Conservation (phyloP, 2,888 invertebrate genomes). For the Mesodorylaimus sp. region DNA sequence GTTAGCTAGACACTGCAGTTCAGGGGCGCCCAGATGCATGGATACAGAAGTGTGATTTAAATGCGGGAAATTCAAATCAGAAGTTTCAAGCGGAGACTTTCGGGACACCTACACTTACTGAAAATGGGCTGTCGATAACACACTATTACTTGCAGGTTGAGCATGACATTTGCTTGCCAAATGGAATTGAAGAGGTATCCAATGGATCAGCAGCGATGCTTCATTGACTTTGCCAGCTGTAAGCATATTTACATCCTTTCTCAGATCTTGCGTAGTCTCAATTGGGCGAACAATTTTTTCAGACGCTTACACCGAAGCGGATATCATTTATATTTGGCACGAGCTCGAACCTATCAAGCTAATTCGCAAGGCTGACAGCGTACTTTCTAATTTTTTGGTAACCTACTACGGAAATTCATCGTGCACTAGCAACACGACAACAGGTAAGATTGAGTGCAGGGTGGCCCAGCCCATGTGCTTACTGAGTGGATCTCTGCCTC, state of each 20-base stretch:
- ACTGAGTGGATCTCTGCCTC: too few relatives aligned
- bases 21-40: too few relatives aligned
- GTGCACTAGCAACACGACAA: conserved; percentile 87
- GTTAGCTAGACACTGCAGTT: too few relatives aligned
- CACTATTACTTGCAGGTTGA: conserved; percentile 18
- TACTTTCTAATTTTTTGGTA: conserved; percentile 76
- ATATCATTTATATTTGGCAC: conserved; percentile 88
- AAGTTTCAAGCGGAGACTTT: too few relatives aligned
- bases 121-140: too few relatives aligned
- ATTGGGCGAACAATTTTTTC: conserved; percentile 19
- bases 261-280: neutral
- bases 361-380: too few relatives aligned
- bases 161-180: conserved; percentile 25
- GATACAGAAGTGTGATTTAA: too few relatives aligned
- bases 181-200: conserved; percentile 27
- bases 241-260: conserved; percentile 10
- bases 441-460: conserved; percentile 52
- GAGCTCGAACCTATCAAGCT: too few relatives aligned
- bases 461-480: too few relatives aligned
- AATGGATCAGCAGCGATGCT: conserved; percentile 27
- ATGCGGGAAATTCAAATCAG: too few relatives aligned
- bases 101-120: too few relatives aligned
- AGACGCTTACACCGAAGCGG: conserved; percentile 96
- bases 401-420: conserved; percentile 82
- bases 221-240: conserved; percentile 29